Evolutionary conservation across 35 echinoderm and acorn worm species (phyloP).

Genomic region (Ophioderma brevispina): DNA sequence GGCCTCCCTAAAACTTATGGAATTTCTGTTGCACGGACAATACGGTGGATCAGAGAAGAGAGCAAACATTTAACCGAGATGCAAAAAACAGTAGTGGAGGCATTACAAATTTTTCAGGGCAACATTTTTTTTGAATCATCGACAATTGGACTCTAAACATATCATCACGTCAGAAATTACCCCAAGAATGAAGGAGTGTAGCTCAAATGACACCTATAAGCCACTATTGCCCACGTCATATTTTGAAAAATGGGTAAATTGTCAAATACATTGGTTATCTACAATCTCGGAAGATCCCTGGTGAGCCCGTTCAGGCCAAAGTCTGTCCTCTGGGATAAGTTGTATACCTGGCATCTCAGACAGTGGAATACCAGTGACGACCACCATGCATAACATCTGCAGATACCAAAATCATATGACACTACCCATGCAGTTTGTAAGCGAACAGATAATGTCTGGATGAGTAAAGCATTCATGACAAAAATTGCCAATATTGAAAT

Average conservation of each 20-base stretch:
- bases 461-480: conserved; percentile 6
- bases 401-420: not conserved
- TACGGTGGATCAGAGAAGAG: not conserved
- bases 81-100: conserved; percentile 28
- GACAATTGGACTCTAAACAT: conserved; percentile 35
- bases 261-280: conserved; percentile 27
- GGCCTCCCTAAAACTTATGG: not conserved
- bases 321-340: conserved; percentile 18
- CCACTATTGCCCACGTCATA: conserved; percentile 28
- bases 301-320: conserved; percentile 28
- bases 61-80: conserved; percentile 22
- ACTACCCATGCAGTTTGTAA: conserved; percentile 1
- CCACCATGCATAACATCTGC: not conserved
- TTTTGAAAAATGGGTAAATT: conserved; percentile 26
- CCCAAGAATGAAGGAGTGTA: conserved; percentile 5
- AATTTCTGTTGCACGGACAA: not conserved
- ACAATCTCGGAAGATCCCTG: conserved; percentile 27
- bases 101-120: conserved; percentile 29
- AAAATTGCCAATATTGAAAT: conserved; percentile 5
- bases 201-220: conserved; percentile 22
- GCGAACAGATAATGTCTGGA: not conserved
- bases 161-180: not conserved
- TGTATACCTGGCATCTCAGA: conserved; percentile 15
- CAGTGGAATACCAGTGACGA: conserved; percentile 26
- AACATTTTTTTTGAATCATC: conserved; percentile 39